Evolutionary conservation across 2,113 vertebrate genomes (phyloP).

Genomic region (Sporophila hypoxantha): DNA sequence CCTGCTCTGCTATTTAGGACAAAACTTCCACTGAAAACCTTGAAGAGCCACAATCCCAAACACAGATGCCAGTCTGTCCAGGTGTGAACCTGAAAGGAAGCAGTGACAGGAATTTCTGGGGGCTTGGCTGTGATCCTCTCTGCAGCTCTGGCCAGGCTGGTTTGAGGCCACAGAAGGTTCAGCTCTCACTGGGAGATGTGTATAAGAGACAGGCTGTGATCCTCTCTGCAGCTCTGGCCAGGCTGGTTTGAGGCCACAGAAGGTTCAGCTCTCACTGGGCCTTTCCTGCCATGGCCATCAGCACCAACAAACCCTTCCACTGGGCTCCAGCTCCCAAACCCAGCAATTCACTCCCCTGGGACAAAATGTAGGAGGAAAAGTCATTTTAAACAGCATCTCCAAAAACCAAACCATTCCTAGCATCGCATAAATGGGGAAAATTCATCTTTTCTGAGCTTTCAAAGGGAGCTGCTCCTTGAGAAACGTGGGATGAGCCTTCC

Average conservation of each 20-base stretch:
- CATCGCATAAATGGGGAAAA: background rate
- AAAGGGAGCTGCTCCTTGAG: background rate
- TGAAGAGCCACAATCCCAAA: background rate
- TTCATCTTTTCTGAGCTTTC: background rate
- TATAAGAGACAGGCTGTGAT: no score
- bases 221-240: background rate
- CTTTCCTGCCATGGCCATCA: conserved; percentile 57
- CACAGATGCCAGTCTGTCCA: background rate
- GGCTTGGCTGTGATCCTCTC: background rate
- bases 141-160: background rate
- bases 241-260: background rate
- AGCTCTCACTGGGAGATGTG: conserved; percentile 65
- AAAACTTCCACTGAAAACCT: background rate
- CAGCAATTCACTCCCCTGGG: conserved; percentile 33
- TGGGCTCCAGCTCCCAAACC: conserved; percentile 61
- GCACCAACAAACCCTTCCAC: conserved; percentile 68
- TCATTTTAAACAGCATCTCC: background rate
- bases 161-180: conserved; percentile 19
- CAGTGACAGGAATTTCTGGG: background rate
- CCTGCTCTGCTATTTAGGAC: background rate
- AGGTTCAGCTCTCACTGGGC: conserved; percentile 60
- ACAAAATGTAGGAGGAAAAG: conserved; percentile 29
- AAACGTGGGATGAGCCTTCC: background rate
- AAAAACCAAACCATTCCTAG: background rate
- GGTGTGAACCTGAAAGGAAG: background rate